These are phyloP conservation scores for Pandemis corylana DNA, from an alignment of 2,888 invertebrate genomes.

Conservation along the genomic window DNA sequence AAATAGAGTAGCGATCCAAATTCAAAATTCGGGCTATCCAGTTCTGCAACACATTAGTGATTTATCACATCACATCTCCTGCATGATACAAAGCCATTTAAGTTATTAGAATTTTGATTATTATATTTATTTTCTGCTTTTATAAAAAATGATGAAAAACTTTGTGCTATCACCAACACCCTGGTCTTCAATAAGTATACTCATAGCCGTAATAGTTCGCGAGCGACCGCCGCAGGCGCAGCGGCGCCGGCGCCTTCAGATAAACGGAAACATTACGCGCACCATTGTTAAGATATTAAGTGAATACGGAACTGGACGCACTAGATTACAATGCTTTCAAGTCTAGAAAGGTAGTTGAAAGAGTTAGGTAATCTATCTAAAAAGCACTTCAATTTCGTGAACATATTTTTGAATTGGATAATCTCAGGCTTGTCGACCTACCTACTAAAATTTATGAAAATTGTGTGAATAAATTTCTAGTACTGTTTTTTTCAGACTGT, in stretches of 20 bases:
- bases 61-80: too few species aligned
- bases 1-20: too few species aligned
- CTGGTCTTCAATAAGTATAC: background rate
- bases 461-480: too few species aligned
- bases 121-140: too few species aligned
- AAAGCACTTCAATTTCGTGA: background rate
- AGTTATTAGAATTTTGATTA: too few species aligned
- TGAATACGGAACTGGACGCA: constrained; percentile 25
- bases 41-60: too few species aligned
- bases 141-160: background rate
- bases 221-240: constrained; percentile 9
- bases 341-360: background rate
- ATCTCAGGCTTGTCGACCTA: too few species aligned
- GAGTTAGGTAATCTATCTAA: background rate
- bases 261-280: constrained; percentile 26
- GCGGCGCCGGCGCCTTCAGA: constrained; percentile 23
- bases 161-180: background rate
- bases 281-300: constrained; percentile 22
- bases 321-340: background rate
- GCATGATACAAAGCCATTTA: too few species aligned
- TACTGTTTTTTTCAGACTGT: too few species aligned
- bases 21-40: too few species aligned
- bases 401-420: too few species aligned
- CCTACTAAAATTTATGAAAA: too few species aligned
- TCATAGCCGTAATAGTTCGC: constrained; percentile 1